These are phyloP conservation scores for Automeris io DNA, from an alignment of 2,888 invertebrate species.

Conservation along the genomic window DNA sequence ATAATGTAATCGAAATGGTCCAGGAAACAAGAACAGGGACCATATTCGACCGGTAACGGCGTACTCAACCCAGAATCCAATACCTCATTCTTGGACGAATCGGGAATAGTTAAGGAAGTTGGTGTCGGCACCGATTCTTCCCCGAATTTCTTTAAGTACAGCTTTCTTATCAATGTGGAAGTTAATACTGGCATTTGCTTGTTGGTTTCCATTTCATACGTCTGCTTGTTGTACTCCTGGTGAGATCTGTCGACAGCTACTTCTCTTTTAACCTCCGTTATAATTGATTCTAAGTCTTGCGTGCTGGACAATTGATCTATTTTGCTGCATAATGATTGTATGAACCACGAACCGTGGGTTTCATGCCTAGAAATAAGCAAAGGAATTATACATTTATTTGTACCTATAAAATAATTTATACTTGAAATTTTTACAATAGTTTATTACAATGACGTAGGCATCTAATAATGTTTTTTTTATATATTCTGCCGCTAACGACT, in stretches of 20 bases:
- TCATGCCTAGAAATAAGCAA: slow-evolving; percentile 14
- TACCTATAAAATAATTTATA: too few species aligned
- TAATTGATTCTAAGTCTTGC: slow-evolving; percentile 47
- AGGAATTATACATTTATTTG: too few species aligned
- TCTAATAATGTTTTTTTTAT: too few species aligned
- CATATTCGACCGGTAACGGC: slow-evolving; percentile 27
- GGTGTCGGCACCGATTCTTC: slow-evolving; percentile 39
- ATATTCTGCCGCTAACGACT: too few species aligned
- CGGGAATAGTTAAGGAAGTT: slow-evolving; percentile 20
- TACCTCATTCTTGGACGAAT: slow-evolving; percentile 21
- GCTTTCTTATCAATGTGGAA: slow-evolving; percentile 42
- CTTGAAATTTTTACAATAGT: too few species aligned
- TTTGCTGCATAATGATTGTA: slow-evolving; percentile 51
- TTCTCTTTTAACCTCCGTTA: slow-evolving; percentile 47
- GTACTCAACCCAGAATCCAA: slow-evolving; percentile 15
- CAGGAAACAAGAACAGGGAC: slow-evolving; percentile 37
- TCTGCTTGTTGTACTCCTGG: slow-evolving; percentile 30
- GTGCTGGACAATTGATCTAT: slow-evolving; percentile 34
- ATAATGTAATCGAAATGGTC: slow-evolving; percentile 40
- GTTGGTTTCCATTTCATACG: slow-evolving; percentile 32
- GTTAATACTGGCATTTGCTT: slow-evolving; percentile 25
- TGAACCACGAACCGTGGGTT: slow-evolving; percentile 52
- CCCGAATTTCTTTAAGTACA: slow-evolving; percentile 36
- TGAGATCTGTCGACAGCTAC: slow-evolving; percentile 47
- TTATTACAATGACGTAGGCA: too few species aligned